A percentile compares a stretch with the other conserved stretches of the same genome.
phyloP scores from a whole-genome alignment of 2,888 invertebrate genomes.

The Acanthococcus lagerstroemiae region DNA sequence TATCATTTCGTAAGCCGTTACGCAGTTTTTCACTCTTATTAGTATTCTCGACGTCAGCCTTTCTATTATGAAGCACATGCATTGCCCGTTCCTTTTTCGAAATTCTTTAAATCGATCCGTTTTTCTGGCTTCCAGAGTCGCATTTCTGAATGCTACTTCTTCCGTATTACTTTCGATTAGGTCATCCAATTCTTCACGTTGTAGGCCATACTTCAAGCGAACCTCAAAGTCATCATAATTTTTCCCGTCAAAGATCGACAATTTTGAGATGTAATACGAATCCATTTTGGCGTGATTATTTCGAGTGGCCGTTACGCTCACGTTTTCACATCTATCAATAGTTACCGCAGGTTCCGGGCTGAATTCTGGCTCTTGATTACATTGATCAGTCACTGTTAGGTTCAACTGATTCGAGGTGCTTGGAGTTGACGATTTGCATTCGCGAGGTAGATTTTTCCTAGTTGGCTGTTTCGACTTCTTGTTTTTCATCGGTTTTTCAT shows the following conservation, averaged over 20 bases:
- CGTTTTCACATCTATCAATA: too few species aligned
- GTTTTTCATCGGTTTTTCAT: too few species aligned
- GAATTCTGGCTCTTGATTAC: too few species aligned
- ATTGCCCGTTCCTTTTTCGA: not conserved
- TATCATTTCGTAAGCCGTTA: not conserved
- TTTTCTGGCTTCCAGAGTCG: not conserved
- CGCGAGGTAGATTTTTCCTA: too few species aligned
- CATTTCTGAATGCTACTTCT: not conserved
- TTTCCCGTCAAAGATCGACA: not conserved
- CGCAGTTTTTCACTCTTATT: not conserved
- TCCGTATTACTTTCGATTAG: not conserved
- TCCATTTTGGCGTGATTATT: not conserved
- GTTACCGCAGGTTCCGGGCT: too few species aligned
- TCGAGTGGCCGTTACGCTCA: too few species aligned
- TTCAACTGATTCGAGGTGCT: too few species aligned
- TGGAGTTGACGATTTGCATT: too few species aligned
- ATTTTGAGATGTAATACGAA: not conserved
- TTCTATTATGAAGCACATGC: not conserved
- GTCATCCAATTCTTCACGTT: not conserved
- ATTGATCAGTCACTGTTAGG: too few species aligned
- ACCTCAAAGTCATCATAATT: not conserved
- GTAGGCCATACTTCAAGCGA: not conserved
- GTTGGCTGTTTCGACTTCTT: too few species aligned
- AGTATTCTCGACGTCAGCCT: not conserved
- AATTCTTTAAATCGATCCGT: not conserved